Evolutionary conservation across 2,113 vertebrate genomes (phyloP).

Genomic region (Podiceps cristatus): DNA sequence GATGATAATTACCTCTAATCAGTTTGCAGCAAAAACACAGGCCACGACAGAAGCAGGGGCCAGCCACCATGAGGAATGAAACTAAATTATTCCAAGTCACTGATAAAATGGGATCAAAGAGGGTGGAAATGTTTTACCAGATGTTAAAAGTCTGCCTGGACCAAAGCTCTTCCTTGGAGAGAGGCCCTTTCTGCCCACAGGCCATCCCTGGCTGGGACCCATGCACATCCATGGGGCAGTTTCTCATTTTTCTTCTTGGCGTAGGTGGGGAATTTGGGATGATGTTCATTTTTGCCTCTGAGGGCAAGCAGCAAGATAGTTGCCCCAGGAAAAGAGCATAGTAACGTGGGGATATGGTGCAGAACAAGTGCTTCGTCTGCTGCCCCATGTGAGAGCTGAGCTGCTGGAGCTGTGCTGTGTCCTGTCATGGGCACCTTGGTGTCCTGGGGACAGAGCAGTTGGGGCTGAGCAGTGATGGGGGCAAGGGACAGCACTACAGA

Average conservation of each 20-base stretch:
- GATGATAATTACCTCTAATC: constrained; percentile 59
- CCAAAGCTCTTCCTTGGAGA: not conserved
- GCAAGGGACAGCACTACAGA: accelerated
- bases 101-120: not conserved
- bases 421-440: not conserved
- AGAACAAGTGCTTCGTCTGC: not conserved
- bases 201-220: not conserved
- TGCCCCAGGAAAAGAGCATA: not conserved
- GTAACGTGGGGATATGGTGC: accelerated
- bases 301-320: not conserved
- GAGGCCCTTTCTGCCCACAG: not conserved
- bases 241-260: not conserved
- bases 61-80: not conserved
- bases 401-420: not conserved
- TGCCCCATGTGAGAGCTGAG: accelerated
- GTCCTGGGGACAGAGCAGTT: not conserved
- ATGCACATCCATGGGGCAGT: not conserved
- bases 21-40: constrained; percentile 17
- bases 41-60: not conserved
- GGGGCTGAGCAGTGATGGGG: not conserved
- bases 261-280: not conserved
- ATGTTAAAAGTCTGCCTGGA: not conserved
- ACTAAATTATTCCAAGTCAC: constrained; percentile 41
- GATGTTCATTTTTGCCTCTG: not conserved
- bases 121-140: not conserved